phyloP scores from a whole-genome alignment of 2,888 invertebrate genomes.

The Tetragnatha montana region DNA sequence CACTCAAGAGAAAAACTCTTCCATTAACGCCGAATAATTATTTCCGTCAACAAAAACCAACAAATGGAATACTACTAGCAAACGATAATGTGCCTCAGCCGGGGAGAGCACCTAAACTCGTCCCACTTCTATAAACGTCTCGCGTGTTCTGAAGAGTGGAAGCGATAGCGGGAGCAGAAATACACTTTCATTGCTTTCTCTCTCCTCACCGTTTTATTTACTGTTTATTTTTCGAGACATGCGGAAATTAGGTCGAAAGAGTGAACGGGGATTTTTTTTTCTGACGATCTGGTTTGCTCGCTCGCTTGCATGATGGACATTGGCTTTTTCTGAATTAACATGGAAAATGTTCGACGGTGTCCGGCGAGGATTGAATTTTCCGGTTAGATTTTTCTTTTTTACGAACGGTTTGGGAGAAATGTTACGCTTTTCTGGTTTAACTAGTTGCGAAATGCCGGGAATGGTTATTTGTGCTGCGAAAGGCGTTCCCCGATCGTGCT shows the following conservation, averaged over 20 bases:
- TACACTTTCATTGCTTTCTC: conserved; percentile 14
- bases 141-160: conserved; percentile 37
- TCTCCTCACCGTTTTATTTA: conserved; percentile 25
- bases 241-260: conserved; percentile 51
- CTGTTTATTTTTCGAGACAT: conserved; percentile 10
- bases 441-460: neutral
- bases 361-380: neutral
- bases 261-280: conserved; percentile 7
- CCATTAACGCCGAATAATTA: neutral
- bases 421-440: neutral
- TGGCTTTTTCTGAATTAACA: neutral
- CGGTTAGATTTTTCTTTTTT: neutral
- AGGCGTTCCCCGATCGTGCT: neutral
- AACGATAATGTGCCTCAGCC: neutral
- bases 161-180: conserved; percentile 54
- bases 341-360: neutral
- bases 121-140: conserved; percentile 43
- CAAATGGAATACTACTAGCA: conserved; percentile 8
- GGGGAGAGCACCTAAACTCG: conserved; percentile 21
- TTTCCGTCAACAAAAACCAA: conserved; percentile 5
- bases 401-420: conserved; percentile 9
- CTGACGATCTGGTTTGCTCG: conserved; percentile 47
- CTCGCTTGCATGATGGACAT: neutral
- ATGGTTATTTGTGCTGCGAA: neutral
- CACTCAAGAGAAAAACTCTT: conserved; percentile 2